phyloP scores from a whole-genome alignment of 2,888 invertebrate species.

The Ditula angustiorana region DNA sequence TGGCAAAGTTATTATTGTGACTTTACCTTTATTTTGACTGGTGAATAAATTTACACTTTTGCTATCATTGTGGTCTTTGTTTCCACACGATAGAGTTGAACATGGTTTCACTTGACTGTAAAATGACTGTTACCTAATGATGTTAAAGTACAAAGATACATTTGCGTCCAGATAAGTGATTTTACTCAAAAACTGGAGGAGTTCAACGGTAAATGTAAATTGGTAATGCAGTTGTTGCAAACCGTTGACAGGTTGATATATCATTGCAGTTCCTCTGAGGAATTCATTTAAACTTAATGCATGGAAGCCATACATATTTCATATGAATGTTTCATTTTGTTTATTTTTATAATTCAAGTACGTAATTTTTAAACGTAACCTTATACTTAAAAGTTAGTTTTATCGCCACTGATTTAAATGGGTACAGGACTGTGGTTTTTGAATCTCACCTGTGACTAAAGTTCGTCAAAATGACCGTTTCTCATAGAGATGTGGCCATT shows the following conservation, averaged over 20 bases:
- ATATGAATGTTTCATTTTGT: constrained; percentile 31
- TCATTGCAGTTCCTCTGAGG: constrained; percentile 60
- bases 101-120: constrained; percentile 43
- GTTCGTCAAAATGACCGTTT: no score
- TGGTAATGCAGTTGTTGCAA: constrained; percentile 51
- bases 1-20: constrained; percentile 6
- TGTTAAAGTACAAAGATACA: constrained; percentile 56
- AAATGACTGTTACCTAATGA: constrained; percentile 54
- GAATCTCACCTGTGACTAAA: no score
- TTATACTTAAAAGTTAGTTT: constrained; percentile 10
- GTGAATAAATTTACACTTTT: constrained; percentile 5
- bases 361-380: not conserved
- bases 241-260: constrained; percentile 72
- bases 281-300: constrained; percentile 57
- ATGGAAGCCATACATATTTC: constrained; percentile 40
- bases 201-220: constrained; percentile 52
- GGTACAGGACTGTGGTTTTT: no score
- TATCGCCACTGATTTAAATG: no score
- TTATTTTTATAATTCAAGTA: constrained; percentile 26
- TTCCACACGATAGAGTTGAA: constrained; percentile 45
- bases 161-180: constrained; percentile 49
- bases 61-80: constrained; percentile 46
- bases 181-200: constrained; percentile 40
- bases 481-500: no score
- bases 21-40: constrained; percentile 30